These are phyloP conservation scores for Cataglyphis altisquamis DNA, from an alignment of 2,888 invertebrate species.

Conservation along the genomic window DNA sequence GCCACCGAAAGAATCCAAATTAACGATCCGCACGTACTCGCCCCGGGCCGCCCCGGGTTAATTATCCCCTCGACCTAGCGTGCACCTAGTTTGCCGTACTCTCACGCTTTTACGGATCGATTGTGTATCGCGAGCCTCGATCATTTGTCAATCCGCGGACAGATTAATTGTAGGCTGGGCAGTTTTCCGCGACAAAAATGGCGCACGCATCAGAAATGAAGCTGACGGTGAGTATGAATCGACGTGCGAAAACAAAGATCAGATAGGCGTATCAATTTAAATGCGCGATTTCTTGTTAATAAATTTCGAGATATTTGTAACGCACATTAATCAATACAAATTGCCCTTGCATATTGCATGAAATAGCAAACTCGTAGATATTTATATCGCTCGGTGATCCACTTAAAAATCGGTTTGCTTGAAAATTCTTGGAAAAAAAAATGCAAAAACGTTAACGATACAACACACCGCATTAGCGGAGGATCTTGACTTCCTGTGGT, in stretches of 20 bases:
- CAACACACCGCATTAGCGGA: slow-evolving; percentile 24
- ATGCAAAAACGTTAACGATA: slow-evolving; percentile 16
- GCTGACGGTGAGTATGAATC: not conserved
- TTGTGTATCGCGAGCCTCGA: not conserved
- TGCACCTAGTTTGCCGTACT: slow-evolving; percentile 48
- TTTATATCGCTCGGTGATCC: slow-evolving; percentile 19
- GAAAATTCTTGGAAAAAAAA: slow-evolving; percentile 25
- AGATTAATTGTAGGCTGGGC: slow-evolving; percentile 24
- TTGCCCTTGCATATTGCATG: not conserved
- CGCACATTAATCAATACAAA: not conserved
- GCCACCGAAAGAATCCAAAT: slow-evolving; percentile 56
- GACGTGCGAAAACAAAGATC: not conserved
- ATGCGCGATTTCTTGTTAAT: not conserved
- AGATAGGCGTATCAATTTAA: not conserved
- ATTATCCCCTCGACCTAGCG: slow-evolving; percentile 54
- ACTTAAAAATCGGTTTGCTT: slow-evolving; percentile 38
- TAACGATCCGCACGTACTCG: slow-evolving; percentile 44
- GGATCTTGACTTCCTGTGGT: slow-evolving; percentile 44
- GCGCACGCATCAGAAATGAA: slow-evolving; percentile 15
- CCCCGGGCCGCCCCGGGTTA: slow-evolving; percentile 34
- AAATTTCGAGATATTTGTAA: not conserved
- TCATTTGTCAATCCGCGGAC: slow-evolving; percentile 21
- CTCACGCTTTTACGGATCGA: slow-evolving; percentile 49
- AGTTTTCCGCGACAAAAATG: not conserved
- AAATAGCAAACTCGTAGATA: not conserved